phyloP scores from a whole-genome alignment of 1,140 invertebrate species.

The Helicoverpa zea region DNA sequence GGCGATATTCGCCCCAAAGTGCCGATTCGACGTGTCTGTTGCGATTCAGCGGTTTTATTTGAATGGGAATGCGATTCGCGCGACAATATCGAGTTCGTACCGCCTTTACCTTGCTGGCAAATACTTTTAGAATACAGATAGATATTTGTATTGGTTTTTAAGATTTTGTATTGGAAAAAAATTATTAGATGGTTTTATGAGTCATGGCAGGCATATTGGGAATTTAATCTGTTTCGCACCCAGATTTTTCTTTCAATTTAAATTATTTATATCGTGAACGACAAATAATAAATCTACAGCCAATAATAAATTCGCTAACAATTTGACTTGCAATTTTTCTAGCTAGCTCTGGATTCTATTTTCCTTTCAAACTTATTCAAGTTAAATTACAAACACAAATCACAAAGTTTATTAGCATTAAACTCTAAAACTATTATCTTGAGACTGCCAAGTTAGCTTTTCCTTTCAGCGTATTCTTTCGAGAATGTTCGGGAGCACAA shows the following conservation, averaged over 20 bases:
- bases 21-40: slow-evolving; percentile 44
- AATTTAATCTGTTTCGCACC: neutral
- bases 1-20: slow-evolving; percentile 47
- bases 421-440: slow-evolving; percentile 27
- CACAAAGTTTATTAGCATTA: slow-evolving; percentile 31
- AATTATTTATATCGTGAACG: neutral
- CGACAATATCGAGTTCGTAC: slow-evolving; percentile 38
- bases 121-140: slow-evolving; percentile 42
- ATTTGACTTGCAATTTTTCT: no score
- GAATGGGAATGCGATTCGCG: slow-evolving; percentile 44
- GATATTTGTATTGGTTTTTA: slow-evolving; percentile 29
- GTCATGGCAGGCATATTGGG: no score
- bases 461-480: slow-evolving; percentile 43
- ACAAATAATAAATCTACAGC: neutral
- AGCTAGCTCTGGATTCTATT: neutral
- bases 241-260: neutral
- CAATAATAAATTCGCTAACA: no score
- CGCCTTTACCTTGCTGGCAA: neutral
- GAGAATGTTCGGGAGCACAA: slow-evolving; percentile 6
- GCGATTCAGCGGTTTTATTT: slow-evolving; percentile 51
- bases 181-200: neutral
- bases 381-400: slow-evolving; percentile 31
- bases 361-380: neutral
- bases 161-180: slow-evolving; percentile 32
- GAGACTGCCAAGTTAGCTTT: neutral